Base-by-base conservation (phyloP, 2,113 vertebrate genomes). In the Todiramphus saurophagus region DNA sequence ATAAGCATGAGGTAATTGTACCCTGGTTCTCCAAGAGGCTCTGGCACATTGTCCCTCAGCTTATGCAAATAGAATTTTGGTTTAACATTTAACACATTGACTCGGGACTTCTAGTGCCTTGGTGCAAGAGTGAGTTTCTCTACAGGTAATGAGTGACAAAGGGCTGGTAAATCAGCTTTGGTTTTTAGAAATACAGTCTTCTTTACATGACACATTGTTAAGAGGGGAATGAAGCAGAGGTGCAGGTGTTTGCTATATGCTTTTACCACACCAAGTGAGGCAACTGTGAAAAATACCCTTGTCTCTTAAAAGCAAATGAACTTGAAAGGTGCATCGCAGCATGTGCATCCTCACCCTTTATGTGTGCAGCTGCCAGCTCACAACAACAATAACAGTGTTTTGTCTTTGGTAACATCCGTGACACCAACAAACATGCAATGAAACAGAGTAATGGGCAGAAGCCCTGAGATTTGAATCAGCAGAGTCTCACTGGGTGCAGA, bases 321-420 rank as follows among this genome's bases (percentile, higher is more conserved):
- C 64, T 87, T 56, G 83, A 90, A 90, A 85, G 59, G 81, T 91
- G 56, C 89, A 21, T 43, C 2, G 3, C 17, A 7, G 55, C 83
- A 83, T 0, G 6, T 92, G 67, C 37, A 21, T 92, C 79, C 58
- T 84, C 23, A 6, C 64, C 80, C 74, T 68, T 84, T 60, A 33
- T 73, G 37, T 35, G 37, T 87, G 83, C 95, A 95, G 93, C 96
- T 96, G 94, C 75, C 86, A 79, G 31, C 77, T 96, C 3, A 2
- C 33, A n/a, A 17, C 74, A 93, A 8, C 27, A 84, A 33, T 35
- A 68, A 62, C 66, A 87, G 43, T 4, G 4, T 76, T 95, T 91
- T 92, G 63, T 94, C 76, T 91, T 91, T 74, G 53, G 55, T 94
- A 85, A 87, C 37, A 63, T 91, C 87, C 78, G 16, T 85, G 59